These are phyloP conservation scores for Embidobia sp. DNA, from an alignment of 2,888 invertebrate species.

Conservation along the genomic window DNA sequence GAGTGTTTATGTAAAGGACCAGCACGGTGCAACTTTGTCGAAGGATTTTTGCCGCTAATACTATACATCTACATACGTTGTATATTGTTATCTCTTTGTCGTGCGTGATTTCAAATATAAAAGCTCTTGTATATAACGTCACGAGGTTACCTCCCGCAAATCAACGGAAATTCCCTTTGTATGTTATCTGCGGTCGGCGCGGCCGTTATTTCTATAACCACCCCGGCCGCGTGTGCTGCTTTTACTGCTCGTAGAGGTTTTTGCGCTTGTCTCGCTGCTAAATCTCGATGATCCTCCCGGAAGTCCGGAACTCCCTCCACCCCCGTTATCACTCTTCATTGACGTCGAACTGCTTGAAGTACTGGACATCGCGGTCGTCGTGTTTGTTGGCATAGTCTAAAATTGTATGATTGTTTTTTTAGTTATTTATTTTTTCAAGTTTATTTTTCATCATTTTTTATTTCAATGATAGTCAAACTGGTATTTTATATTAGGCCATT, in stretches of 20 bases:
- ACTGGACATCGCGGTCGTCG: conserved; percentile 69
- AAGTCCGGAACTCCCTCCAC: conserved; percentile 55
- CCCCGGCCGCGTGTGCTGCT: conserved; percentile 77
- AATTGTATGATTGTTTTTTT: no score
- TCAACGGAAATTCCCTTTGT: conserved; percentile 54
- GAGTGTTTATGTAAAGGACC: no score
- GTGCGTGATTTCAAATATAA: no score
- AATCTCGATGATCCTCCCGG: conserved; percentile 69
- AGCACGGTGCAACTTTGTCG: no score
- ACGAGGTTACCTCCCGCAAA: conserved; percentile 13
- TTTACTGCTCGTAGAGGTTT: conserved; percentile 72
- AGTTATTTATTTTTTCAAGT: no score
- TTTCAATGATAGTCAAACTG: no score
- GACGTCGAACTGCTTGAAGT: conserved; percentile 73
- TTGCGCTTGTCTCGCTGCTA: conserved; percentile 73
- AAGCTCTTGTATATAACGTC: no score
- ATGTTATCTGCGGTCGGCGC: conserved; percentile 80
- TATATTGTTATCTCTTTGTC: no score
- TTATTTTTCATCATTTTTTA: no score
- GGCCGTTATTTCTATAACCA: conserved; percentile 77
- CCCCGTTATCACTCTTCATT: conserved; percentile 75
- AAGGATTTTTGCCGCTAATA: conserved; percentile 3
- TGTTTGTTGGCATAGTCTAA: conserved; percentile 75
- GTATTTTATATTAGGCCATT: no score
- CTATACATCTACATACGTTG: conserved; percentile 22